A percentile compares a stretch with the other conserved stretches of the same genome.
phyloP scores from a whole-genome alignment of 2,888 invertebrate species.

The Kuschelorhynchus macadamiae region DNA sequence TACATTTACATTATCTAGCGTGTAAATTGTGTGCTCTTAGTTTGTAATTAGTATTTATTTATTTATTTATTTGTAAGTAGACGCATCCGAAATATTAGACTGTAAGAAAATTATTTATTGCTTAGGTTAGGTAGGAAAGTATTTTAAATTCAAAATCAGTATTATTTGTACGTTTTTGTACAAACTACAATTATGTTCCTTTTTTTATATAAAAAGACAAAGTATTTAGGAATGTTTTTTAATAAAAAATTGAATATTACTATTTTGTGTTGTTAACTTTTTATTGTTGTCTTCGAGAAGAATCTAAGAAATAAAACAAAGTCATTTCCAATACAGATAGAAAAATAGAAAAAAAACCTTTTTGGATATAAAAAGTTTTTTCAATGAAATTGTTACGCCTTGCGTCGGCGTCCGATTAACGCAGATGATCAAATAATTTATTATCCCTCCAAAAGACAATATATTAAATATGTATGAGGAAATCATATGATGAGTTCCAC shows the following conservation, averaged over 20 bases:
- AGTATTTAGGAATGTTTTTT: background rate
- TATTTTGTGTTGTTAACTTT: background rate
- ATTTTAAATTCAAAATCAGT: conserved; percentile 43
- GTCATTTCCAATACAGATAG: too few relatives aligned
- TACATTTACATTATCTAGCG: conserved; percentile 77
- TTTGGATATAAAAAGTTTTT: too few relatives aligned
- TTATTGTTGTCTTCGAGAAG: too few relatives aligned
- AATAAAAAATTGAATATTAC: background rate
- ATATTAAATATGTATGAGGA: too few relatives aligned
- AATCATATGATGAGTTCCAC: too few relatives aligned
- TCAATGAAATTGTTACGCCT: too few relatives aligned
- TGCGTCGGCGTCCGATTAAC: too few relatives aligned
- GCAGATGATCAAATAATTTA: too few relatives aligned
- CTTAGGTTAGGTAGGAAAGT: conserved; percentile 21
- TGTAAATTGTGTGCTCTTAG: conserved; percentile 55
- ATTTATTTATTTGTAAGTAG: conserved; percentile 43
- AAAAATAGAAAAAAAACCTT: too few relatives aligned
- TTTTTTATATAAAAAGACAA: conserved; percentile 30
- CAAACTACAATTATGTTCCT: conserved; percentile 32
- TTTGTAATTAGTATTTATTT: conserved; percentile 42
- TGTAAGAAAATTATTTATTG: conserved; percentile 38
- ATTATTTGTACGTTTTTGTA: conserved; percentile 39
- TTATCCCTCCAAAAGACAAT: too few relatives aligned
- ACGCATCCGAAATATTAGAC: conserved; percentile 41
- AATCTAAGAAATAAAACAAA: too few relatives aligned